phyloP scores from a whole-genome alignment of 2,888 invertebrate species.

The Sphaerophoria taeniata region DNA sequence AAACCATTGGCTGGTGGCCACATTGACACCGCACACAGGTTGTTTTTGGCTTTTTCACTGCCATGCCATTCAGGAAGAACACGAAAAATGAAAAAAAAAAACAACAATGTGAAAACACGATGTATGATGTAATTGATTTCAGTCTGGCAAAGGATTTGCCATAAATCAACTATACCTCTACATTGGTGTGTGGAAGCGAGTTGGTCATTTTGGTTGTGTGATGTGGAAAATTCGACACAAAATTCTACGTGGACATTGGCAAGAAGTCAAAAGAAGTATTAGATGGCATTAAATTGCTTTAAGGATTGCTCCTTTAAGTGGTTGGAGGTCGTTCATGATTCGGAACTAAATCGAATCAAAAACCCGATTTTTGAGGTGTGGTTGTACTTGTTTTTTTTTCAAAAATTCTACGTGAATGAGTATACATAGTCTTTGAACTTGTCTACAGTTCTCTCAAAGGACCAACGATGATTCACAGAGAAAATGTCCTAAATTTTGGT shows the following conservation, averaged over 20 bases:
- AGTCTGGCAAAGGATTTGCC: slow-evolving; percentile 55
- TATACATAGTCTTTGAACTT: too few species aligned
- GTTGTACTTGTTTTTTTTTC: too few species aligned
- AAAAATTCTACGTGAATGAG: too few species aligned
- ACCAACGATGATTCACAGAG: too few species aligned
- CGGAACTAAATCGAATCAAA: too few species aligned
- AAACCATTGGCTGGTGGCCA: slow-evolving; percentile 74
- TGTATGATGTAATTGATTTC: slow-evolving; percentile 66
- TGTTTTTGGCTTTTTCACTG: slow-evolving; percentile 41
- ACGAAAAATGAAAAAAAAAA: neutral
- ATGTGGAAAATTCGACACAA: slow-evolving; percentile 14
- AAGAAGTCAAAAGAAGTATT: neutral
- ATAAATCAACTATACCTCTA: slow-evolving; percentile 52
- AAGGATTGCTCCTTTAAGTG: too few species aligned
- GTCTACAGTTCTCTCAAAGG: too few species aligned
- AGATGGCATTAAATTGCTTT: too few species aligned
- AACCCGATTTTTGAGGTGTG: too few species aligned
- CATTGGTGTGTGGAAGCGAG: neutral
- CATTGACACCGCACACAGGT: slow-evolving; percentile 70
- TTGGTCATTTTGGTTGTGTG: slow-evolving; percentile 12
- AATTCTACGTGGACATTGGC: neutral
- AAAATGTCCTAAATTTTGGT: too few species aligned
- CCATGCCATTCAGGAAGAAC: slow-evolving; percentile 18
- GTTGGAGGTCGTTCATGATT: too few species aligned
- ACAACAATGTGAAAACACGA: slow-evolving; percentile 22